A percentile compares a stretch with the other conserved stretches of the same genome.
Evolutionary conservation across 2,888 invertebrate genomes (phyloP).

Genomic region (Cenopis cana): DNA sequence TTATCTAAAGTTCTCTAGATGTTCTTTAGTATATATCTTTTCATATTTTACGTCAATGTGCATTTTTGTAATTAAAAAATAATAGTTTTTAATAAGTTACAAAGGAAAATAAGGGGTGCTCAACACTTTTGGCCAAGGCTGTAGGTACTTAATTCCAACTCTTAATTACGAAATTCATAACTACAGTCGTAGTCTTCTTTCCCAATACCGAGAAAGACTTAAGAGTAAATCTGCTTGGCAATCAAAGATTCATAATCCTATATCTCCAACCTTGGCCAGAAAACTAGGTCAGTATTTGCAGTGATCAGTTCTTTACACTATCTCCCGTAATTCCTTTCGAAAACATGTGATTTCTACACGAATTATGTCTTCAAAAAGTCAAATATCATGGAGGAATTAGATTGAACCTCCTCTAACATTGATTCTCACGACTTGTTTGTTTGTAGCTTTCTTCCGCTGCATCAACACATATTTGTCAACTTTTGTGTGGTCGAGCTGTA

Average conservation of each 20-base stretch:
- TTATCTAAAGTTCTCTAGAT: no score
- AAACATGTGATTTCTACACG: not conserved
- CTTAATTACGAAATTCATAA: conserved; percentile 2
- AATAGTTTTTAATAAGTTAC: no score
- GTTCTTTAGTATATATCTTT: no score
- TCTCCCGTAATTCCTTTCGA: conserved; percentile 2
- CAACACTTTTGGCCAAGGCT: no score
- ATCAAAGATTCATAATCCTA: conserved; percentile 10
- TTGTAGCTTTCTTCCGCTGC: not conserved
- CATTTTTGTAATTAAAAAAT: no score
- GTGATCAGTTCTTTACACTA: not conserved
- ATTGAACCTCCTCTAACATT: not conserved
- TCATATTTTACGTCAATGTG: no score
- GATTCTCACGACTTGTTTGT: not conserved
- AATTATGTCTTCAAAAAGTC: not conserved
- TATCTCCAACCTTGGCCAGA: conserved; percentile 14
- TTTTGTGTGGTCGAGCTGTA: not conserved
- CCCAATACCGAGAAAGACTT: not conserved
- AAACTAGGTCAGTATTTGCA: conserved; percentile 4
- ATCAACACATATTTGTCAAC: not conserved
- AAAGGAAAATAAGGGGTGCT: no score
- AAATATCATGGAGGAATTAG: not conserved
- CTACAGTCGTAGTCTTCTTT: no score
- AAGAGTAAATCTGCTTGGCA: not conserved
- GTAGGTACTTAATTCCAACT: not conserved